Evolutionary conservation across 2,113 vertebrate species (phyloP).

Genomic region (Promerops cafer): DNA sequence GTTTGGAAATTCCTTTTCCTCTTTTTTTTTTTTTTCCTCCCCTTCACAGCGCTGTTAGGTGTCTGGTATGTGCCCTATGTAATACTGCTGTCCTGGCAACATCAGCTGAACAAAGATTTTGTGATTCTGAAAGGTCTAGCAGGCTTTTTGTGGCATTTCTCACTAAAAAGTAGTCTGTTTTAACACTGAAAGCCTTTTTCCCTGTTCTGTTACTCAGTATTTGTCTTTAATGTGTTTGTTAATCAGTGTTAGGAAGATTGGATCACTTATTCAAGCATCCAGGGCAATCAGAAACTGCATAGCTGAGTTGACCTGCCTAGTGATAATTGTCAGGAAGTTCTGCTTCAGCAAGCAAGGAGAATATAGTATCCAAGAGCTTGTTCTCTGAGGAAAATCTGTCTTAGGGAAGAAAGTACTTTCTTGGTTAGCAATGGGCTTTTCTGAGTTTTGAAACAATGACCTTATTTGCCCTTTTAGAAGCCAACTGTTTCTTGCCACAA

Average conservation of each 20-base stretch:
- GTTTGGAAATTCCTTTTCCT: neutral
- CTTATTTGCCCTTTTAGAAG: neutral
- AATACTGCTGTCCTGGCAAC: neutral
- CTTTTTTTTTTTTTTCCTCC: accelerated
- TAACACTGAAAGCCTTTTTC: neutral
- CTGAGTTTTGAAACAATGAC: neutral
- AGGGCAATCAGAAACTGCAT: slow-evolving; percentile 1
- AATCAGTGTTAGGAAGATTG: neutral
- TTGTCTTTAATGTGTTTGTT: slow-evolving; percentile 3
- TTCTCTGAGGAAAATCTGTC: neutral
- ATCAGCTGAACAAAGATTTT: neutral
- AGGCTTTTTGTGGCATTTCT: neutral
- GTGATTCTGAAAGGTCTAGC: neutral
- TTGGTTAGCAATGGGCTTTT: neutral
- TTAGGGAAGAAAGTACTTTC: neutral
- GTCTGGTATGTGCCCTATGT: neutral
- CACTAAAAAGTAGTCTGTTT: neutral
- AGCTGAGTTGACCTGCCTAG: slow-evolving; percentile 20
- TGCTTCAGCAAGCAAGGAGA: slow-evolving; percentile 44
- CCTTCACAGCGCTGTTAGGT: neutral
- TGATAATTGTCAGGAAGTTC: slow-evolving; percentile 43
- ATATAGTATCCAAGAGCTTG: neutral
- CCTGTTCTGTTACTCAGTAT: neutral
- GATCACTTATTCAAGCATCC: slow-evolving; percentile 15
- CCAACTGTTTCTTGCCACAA: neutral